These are phyloP conservation scores for Acleris holmiana DNA, from an alignment of 2,888 invertebrate genomes.

Conservation along the genomic window DNA sequence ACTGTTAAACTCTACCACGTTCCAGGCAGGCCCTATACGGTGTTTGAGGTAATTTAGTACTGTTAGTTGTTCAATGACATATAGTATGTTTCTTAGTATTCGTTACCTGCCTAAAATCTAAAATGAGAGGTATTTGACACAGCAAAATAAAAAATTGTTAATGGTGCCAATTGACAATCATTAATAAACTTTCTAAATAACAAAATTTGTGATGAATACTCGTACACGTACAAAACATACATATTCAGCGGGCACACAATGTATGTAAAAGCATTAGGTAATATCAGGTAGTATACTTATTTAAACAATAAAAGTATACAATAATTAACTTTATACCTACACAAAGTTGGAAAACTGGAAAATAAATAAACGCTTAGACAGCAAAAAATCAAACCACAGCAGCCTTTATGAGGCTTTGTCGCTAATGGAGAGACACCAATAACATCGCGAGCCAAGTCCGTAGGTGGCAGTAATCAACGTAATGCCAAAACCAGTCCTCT, in stretches of 20 bases:
- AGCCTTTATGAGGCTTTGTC: conserved; percentile 57
- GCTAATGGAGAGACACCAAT: conserved; percentile 58
- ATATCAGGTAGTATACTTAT: too few relatives aligned
- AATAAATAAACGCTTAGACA: conserved; percentile 52
- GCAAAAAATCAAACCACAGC: conserved; percentile 56
- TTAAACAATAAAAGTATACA: too few relatives aligned
- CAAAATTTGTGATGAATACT: not conserved
- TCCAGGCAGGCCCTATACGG: too few relatives aligned
- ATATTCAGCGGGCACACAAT: too few relatives aligned
- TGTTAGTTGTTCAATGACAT: too few relatives aligned
- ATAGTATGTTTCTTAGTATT: too few relatives aligned
- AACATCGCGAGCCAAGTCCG: conserved; percentile 54
- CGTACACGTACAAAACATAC: too few relatives aligned
- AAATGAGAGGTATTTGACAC: not conserved
- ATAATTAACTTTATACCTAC: conserved; percentile 4
- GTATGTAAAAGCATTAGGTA: too few relatives aligned
- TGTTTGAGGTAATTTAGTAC: too few relatives aligned
- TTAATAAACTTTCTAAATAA: not conserved
- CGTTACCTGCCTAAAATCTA: not conserved
- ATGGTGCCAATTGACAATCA: too few relatives aligned
- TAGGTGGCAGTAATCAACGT: conserved; percentile 68
- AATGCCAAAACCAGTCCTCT: conserved; percentile 66
- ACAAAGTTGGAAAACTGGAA: conserved; percentile 19
- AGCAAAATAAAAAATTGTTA: too few relatives aligned
- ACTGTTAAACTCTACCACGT: too few relatives aligned